Conservation (phyloP, 2,797 vertebrate genomes). For the Thripadectes ignobilis region DNA sequence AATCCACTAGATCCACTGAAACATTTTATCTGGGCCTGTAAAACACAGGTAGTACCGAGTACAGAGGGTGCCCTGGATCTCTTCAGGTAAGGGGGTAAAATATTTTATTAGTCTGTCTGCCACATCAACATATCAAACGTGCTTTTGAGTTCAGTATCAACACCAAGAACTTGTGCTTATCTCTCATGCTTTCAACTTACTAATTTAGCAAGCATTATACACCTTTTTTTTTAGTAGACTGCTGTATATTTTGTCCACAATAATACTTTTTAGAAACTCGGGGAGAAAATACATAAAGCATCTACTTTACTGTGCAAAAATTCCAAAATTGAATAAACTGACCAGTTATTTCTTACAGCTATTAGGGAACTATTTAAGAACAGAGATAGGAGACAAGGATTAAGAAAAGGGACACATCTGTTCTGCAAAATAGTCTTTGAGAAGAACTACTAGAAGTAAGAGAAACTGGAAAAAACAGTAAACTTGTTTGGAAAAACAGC, state of each 20-base stretch:
- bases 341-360: not conserved
- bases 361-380: not conserved
- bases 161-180: not conserved
- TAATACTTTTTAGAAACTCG: not conserved
- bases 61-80: not conserved
- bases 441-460: not conserved
- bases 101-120: not conserved
- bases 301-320: not conserved
- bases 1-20: not conserved
- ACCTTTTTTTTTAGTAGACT: not conserved
- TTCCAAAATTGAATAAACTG: not conserved
- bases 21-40: not conserved
- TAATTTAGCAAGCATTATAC: not conserved
- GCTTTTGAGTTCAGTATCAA: not conserved
- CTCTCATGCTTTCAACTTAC: not conserved
- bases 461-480: constrained; percentile 10
- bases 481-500: not conserved
- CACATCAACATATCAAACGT: not conserved
- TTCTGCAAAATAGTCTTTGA: not conserved
- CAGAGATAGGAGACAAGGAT: not conserved
- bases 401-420: not conserved
- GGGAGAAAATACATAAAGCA: not conserved
- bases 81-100: not conserved
- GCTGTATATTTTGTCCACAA: not conserved
- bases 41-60: not conserved